Percentiles rank a stretch among this genome's conserved stretches.
Conservation (phyloP, 2,888 invertebrate species). For the Halocaridina rubra region DNA sequence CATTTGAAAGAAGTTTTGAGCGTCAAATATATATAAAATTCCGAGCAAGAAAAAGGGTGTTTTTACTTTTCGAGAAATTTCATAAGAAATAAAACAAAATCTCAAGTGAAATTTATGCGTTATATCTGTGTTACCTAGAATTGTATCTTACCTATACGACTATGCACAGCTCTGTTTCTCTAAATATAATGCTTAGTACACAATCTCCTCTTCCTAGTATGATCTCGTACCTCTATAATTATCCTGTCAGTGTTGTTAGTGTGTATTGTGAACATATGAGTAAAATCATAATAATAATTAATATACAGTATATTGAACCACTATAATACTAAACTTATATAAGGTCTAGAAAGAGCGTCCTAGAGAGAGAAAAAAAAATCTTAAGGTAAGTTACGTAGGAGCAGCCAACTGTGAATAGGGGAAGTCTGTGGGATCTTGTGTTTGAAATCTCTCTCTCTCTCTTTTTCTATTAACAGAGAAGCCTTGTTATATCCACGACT, state of each 20-base stretch:
- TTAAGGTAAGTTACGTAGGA: conserved; percentile 19
- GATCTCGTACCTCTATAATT: conserved; percentile 30
- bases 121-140: no score
- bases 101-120: no score
- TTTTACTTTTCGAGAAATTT: no score
- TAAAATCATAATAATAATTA: no score
- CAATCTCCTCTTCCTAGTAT: conserved; percentile 32
- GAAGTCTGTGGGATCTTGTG: conserved; percentile 6
- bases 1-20: no score
- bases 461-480: conserved; percentile 42
- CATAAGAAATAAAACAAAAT: no score
- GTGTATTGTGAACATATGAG: conserved; percentile 49
- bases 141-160: conserved; percentile 1
- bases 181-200: conserved; percentile 39
- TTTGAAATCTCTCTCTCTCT: background rate
- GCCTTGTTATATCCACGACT: no score
- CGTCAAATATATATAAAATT: no score
- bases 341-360: conserved; percentile 48
- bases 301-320: conserved; percentile 45
- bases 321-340: conserved; percentile 45
- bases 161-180: conserved; percentile 51
- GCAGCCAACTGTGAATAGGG: conserved; percentile 42
- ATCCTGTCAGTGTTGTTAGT: conserved; percentile 55
- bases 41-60: no score
- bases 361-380: no score